Percentiles rank a stretch among this genome's conserved stretches.
Evolutionary conservation across 1,140 invertebrate species (phyloP).

Genomic region (Anastatus disparis): DNA sequence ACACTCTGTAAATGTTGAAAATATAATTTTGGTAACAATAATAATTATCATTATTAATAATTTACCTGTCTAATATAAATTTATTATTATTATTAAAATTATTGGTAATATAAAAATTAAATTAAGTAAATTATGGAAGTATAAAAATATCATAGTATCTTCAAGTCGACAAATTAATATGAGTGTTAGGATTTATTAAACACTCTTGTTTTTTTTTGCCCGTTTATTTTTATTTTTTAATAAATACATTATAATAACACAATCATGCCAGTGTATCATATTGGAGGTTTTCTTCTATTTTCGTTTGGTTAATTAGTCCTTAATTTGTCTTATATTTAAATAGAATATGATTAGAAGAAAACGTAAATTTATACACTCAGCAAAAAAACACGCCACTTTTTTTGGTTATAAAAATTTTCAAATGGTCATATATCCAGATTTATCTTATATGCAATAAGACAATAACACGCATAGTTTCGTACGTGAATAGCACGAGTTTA

Average conservation of each 20-base stretch:
- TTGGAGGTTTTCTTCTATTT: constrained; percentile 48
- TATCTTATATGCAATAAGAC: too few relatives aligned
- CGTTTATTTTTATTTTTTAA: constrained; percentile 19
- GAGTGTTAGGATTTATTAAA: neutral
- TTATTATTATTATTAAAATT: constrained; percentile 55
- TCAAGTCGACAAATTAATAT: constrained; percentile 24
- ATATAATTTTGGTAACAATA: constrained; percentile 57
- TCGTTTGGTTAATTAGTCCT: constrained; percentile 10
- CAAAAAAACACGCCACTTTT: too few relatives aligned
- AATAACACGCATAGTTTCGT: too few relatives aligned
- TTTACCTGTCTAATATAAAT: constrained; percentile 64
- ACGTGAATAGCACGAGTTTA: too few relatives aligned
- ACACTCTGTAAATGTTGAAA: constrained; percentile 40
- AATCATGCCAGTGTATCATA: constrained; percentile 63
- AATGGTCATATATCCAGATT: too few relatives aligned
- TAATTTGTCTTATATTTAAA: constrained; percentile 34
- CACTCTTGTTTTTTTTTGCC: constrained; percentile 17
- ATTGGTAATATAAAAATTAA: constrained; percentile 44
- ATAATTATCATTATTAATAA: constrained; percentile 64
- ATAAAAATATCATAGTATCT: constrained; percentile 60
- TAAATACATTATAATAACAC: constrained; percentile 41
- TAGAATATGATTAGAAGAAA: constrained; percentile 18
- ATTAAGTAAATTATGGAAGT: constrained; percentile 16
- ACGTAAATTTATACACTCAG: constrained; percentile 31
- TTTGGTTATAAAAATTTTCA: too few relatives aligned